These are phyloP conservation scores for Lithobates sylvaticus DNA, from an alignment of 2,797 vertebrate genomes.

Conservation along the genomic window DNA sequence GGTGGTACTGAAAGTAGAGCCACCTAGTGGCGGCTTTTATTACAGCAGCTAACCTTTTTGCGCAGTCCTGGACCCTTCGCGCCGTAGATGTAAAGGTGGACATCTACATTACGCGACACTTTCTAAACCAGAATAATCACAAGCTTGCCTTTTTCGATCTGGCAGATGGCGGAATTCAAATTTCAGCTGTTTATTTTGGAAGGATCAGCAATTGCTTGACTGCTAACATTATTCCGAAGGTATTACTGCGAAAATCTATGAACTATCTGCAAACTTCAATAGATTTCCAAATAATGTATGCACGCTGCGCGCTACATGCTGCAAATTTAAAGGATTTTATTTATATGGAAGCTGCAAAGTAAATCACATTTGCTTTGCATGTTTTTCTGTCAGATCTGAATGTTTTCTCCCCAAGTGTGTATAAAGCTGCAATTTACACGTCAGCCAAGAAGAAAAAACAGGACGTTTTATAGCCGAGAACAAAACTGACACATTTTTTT, in stretches of 20 bases:
- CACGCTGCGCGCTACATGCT: not conserved
- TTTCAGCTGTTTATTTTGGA: slow-evolving; percentile 14
- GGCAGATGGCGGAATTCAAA: slow-evolving; percentile 5
- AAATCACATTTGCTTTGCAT: no score
- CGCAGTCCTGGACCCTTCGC: no score
- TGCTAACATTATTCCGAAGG: slow-evolving; percentile 22
- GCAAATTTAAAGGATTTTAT: not conserved
- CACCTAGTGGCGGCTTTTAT: no score
- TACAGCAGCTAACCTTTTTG: no score
- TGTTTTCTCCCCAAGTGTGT: no score
- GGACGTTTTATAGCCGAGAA: no score
- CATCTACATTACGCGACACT: slow-evolving; percentile 11
- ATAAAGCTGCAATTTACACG: no score
- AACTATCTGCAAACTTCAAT: slow-evolving; percentile 20
- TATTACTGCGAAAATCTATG: slow-evolving; percentile 18
- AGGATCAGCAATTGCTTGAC: slow-evolving; percentile 24
- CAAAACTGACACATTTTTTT: no score
- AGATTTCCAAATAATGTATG: slow-evolving; percentile 4
- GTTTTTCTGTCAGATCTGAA: no score
- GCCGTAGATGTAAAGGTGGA: not conserved
- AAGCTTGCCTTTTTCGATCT: not conserved
- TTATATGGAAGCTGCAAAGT: no score
- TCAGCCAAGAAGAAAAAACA: no score
- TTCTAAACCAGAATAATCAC: slow-evolving; percentile 1
- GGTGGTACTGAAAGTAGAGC: no score